Conservation (phyloP, 64 coral and sea anemone species). For the Orbicella faveolata region DNA sequence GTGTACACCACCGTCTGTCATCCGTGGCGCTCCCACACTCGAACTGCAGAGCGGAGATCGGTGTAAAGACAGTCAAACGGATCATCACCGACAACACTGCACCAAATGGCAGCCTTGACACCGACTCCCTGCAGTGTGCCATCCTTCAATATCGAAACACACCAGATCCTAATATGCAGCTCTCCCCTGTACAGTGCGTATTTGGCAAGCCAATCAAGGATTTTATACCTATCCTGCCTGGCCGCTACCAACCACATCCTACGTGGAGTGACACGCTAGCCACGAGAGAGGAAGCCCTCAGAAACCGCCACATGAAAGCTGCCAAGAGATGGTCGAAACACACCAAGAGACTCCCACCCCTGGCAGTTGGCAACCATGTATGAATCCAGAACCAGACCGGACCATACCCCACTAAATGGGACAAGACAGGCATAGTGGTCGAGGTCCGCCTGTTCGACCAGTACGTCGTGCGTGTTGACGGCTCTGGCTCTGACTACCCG, state of each 20-base stretch:
- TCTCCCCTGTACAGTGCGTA: not conserved
- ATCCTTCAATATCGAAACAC: slow-evolving; percentile 38
- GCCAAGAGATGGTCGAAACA: slow-evolving; percentile 25
- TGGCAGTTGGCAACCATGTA: slow-evolving; percentile 23
- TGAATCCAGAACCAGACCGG: slow-evolving; percentile 35
- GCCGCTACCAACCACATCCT: slow-evolving; percentile 6
- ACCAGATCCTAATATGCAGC: not conserved
- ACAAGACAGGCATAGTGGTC: slow-evolving; percentile 29
- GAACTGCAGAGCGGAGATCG: slow-evolving; percentile 37
- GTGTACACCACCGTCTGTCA: slow-evolving; percentile 23
- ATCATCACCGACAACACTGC: slow-evolving; percentile 20
- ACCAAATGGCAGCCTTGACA: slow-evolving; percentile 14
- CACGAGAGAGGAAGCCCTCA: slow-evolving; percentile 10
- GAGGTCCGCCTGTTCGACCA: slow-evolving; percentile 23
- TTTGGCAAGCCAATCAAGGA: slow-evolving; percentile 33
- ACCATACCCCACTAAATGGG: slow-evolving; percentile 12
- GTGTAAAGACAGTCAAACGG: slow-evolving; percentile 25
- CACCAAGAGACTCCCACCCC: slow-evolving; percentile 6
- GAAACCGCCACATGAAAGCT: slow-evolving; percentile 36
- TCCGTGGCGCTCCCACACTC: slow-evolving; percentile 27
- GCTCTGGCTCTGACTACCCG: slow-evolving; percentile 23
- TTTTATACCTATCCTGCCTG: slow-evolving; percentile 38
- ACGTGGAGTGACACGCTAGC: slow-evolving; percentile 21
- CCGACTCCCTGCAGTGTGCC: not conserved
- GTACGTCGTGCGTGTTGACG: not conserved